A percentile compares a stretch with the other conserved stretches of the same genome.
phyloP scores from a whole-genome alignment of 1,140 invertebrate species.

The Oryzaephilus surinamensis region DNA sequence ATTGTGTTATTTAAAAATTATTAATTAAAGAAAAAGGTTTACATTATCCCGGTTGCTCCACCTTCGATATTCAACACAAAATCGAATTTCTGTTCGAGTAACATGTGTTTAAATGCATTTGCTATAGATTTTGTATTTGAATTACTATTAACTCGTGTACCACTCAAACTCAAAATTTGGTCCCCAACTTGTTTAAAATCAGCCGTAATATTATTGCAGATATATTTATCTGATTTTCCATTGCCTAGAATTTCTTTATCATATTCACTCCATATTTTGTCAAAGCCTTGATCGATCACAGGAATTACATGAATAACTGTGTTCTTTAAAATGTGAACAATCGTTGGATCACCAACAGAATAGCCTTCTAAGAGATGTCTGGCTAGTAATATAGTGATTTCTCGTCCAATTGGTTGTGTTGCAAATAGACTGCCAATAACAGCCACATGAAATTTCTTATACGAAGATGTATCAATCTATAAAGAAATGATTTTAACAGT shows the following conservation, averaged over 20 bases:
- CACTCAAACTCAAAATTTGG: slow-evolving; percentile 23
- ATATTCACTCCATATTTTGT: slow-evolving; percentile 36
- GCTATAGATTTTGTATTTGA: slow-evolving; percentile 35
- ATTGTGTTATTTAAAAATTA: not conserved
- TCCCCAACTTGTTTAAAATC: slow-evolving; percentile 34
- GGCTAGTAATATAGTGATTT: slow-evolving; percentile 70
- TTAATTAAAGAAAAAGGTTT: slow-evolving; percentile 17
- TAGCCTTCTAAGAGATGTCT: slow-evolving; percentile 68
- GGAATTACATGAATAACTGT: slow-evolving; percentile 74
- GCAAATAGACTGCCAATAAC: slow-evolving; percentile 76
- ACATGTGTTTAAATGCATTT: slow-evolving; percentile 45
- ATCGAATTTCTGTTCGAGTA: slow-evolving; percentile 47
- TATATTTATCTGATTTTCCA: slow-evolving; percentile 38
- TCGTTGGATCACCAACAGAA: slow-evolving; percentile 49
- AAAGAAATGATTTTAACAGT: slow-evolving; percentile 5
- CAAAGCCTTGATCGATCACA: slow-evolving; percentile 47
- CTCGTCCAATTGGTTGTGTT: slow-evolving; percentile 72
- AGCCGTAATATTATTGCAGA: slow-evolving; percentile 45
- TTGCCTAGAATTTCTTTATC: slow-evolving; percentile 17
- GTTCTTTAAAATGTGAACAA: slow-evolving; percentile 53
- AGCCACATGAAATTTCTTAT: slow-evolving; percentile 69
- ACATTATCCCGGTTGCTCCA: slow-evolving; percentile 46
- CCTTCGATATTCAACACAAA: slow-evolving; percentile 52
- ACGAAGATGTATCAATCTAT: slow-evolving; percentile 60
- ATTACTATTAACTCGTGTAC: slow-evolving; percentile 20